These are phyloP conservation scores for Cybosia mesomella DNA, from an alignment of 2,888 invertebrate species.

Conservation along the genomic window DNA sequence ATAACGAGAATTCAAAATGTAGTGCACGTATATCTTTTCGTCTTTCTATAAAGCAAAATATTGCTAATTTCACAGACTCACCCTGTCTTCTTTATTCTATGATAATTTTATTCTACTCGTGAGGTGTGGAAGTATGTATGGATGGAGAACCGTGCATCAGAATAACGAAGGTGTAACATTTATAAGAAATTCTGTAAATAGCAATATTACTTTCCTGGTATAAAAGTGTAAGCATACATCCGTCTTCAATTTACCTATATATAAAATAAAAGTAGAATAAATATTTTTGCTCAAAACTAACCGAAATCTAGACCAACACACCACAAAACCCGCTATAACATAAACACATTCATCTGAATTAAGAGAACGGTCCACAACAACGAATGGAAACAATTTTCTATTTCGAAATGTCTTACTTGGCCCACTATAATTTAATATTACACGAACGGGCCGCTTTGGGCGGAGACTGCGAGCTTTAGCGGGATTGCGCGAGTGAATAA, in stretches of 20 bases:
- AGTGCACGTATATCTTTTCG: slow-evolving; percentile 40
- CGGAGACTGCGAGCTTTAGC: slow-evolving; percentile 75
- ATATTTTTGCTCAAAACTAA: slow-evolving; percentile 6
- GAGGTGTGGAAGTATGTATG: neutral
- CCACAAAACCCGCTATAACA: slow-evolving; percentile 35
- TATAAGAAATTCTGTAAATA: neutral
- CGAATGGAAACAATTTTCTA: slow-evolving; percentile 74
- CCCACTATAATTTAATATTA: slow-evolving; percentile 85
- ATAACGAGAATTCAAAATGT: slow-evolving; percentile 57
- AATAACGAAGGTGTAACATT: neutral
- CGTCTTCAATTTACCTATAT: too few relatives aligned
- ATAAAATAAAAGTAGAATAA: neutral
- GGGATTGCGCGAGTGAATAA: slow-evolving; percentile 84
- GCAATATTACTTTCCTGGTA: neutral
- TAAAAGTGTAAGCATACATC: neutral
- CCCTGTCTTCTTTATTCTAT: neutral
- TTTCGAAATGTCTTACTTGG: slow-evolving; percentile 80
- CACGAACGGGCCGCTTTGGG: slow-evolving; percentile 68
- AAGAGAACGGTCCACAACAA: slow-evolving; percentile 55
- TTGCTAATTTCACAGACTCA: slow-evolving; percentile 16
- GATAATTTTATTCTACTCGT: neutral
- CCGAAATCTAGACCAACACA: slow-evolving; percentile 13
- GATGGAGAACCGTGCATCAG: neutral
- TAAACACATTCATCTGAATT: slow-evolving; percentile 56
- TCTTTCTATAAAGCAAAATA: slow-evolving; percentile 44